Evolutionary conservation across 2,888 invertebrate species (phyloP).

Genomic region (Acleris laterana): DNA sequence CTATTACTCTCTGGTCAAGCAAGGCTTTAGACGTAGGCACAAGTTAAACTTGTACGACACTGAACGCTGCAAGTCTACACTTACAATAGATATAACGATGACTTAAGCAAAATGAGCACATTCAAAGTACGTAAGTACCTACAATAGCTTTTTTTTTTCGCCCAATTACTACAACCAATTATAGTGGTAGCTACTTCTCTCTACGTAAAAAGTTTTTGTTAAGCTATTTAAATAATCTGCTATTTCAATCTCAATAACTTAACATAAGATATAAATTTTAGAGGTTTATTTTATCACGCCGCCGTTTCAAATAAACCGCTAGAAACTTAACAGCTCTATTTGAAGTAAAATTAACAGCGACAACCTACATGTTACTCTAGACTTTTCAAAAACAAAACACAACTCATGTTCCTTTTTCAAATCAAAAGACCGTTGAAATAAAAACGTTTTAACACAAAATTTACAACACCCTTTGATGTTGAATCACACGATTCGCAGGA

Average conservation of each 20-base stretch:
- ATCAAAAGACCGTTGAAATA: slow-evolving; percentile 24
- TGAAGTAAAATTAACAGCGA: neutral
- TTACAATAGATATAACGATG: neutral
- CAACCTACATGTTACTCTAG: neutral
- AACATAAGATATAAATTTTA: too few species aligned
- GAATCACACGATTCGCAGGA: slow-evolving; percentile 27
- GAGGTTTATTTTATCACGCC: too few species aligned
- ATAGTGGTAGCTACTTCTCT: too few species aligned
- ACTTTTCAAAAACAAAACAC: slow-evolving; percentile 3
- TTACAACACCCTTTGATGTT: slow-evolving; percentile 30
- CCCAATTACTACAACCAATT: too few species aligned
- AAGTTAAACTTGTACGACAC: neutral
- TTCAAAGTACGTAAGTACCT: neutral
- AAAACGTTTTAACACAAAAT: slow-evolving; percentile 19
- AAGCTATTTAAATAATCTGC: too few species aligned
- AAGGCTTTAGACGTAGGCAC: neutral
- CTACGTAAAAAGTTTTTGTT: too few species aligned
- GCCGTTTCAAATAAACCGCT: neutral
- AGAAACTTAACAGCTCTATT: neutral
- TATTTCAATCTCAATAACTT: too few species aligned
- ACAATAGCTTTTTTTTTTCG: too few species aligned
- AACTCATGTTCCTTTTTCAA: slow-evolving; percentile 10
- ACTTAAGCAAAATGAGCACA: neutral
- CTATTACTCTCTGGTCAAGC: too few species aligned
- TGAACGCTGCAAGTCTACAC: neutral